These are phyloP conservation scores for Argynnis bischoffii DNA, from an alignment of 2,888 invertebrate genomes.

Conservation along the genomic window DNA sequence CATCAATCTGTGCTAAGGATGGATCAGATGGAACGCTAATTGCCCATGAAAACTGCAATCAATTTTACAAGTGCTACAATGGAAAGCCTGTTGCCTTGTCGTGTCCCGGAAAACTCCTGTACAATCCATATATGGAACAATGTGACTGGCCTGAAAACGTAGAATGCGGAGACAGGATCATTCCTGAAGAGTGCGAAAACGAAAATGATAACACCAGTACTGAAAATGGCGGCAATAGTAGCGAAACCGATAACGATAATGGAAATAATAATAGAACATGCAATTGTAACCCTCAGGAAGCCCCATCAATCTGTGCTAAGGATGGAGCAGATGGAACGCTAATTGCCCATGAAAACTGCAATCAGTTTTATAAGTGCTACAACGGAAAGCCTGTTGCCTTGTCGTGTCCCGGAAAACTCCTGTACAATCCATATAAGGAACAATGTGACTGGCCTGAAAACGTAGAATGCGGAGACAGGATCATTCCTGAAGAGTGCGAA, in stretches of 20 bases:
- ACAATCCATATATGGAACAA: slow-evolving; percentile 43
- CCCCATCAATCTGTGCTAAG: slow-evolving; percentile 45
- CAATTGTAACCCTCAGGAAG: slow-evolving; percentile 43
- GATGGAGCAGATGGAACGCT: slow-evolving; percentile 46
- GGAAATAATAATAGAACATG: slow-evolving; percentile 21
- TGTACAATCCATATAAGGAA: slow-evolving; percentile 27
- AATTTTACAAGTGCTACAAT: slow-evolving; percentile 51
- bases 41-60: slow-evolving; percentile 47
- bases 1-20: slow-evolving; percentile 44
- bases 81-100: slow-evolving; percentile 44
- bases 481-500: slow-evolving; percentile 30
- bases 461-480: slow-evolving; percentile 42
- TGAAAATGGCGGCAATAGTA: background rate
- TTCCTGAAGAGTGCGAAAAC: slow-evolving; percentile 30
- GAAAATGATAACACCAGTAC: background rate
- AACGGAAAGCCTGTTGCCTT: slow-evolving; percentile 39
- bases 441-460: slow-evolving; percentile 46
- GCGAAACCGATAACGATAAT: slow-evolving; percentile 12
- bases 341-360: slow-evolving; percentile 50
- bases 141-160: slow-evolving; percentile 54
- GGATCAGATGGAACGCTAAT: slow-evolving; percentile 42
- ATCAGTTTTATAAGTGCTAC: slow-evolving; percentile 47
- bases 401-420: slow-evolving; percentile 38
- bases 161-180: slow-evolving; percentile 45
- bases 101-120: slow-evolving; percentile 47